Evolutionary conservation across 2,797 vertebrate genomes (phyloP).

Genomic region (Fratercula arctica): DNA sequence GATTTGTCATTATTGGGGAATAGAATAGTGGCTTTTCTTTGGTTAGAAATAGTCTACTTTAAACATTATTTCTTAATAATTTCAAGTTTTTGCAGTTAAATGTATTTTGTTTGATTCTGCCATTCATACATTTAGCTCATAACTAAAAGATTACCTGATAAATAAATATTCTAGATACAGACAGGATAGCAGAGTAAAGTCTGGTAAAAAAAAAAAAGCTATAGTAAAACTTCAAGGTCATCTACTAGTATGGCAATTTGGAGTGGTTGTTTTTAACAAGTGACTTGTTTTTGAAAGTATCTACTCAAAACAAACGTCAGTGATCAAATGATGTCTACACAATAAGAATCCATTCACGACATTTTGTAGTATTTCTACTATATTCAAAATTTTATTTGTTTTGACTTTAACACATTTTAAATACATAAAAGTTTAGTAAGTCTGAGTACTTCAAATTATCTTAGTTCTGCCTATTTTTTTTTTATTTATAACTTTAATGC

Average conservation of each 20-base stretch:
- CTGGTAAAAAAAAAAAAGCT: not conserved
- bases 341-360: not conserved
- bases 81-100: not conserved
- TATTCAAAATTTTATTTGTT: not conserved
- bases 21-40: not conserved
- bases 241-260: not conserved
- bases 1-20: not conserved
- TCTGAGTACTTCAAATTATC: not conserved
- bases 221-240: not conserved
- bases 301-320: not conserved
- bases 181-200: not conserved
- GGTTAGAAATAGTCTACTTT: not conserved
- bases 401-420: not conserved
- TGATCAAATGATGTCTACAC: not conserved
- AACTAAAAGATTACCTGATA: not conserved
- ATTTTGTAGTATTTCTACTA: not conserved
- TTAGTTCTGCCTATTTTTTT: not conserved
- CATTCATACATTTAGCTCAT: not conserved
- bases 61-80: not conserved
- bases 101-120: not conserved
- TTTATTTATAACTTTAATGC: not conserved
- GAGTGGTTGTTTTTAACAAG: not conserved
- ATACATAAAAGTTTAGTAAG: accelerated
- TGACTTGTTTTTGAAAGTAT: not conserved
- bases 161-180: not conserved